Conservation (phyloP, 2,113 vertebrate genomes). For the Xenus cinereus region DNA sequence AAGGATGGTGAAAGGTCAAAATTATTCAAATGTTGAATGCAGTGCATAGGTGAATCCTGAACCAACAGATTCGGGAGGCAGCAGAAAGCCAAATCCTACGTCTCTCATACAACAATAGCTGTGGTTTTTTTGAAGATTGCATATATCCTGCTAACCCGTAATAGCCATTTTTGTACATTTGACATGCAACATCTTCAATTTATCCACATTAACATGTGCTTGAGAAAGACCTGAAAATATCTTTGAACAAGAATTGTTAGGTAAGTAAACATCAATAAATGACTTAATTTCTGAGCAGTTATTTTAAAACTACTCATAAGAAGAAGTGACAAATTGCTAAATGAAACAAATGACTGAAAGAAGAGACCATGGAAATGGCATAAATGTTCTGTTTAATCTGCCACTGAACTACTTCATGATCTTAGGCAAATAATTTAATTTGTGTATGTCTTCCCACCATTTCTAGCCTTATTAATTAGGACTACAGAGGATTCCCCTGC, state of each 20-base stretch:
- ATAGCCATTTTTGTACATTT: conserved; percentile 47
- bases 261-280: background rate
- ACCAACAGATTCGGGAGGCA: conserved; percentile 33
- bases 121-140: background rate
- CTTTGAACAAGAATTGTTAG: conserved; percentile 29
- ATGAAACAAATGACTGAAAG: background rate
- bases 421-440: background rate
- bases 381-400: background rate
- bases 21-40: conserved; percentile 50
- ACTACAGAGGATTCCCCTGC: background rate
- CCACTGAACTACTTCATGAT: background rate
- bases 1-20: conserved; percentile 57
- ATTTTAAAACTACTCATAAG: conserved; percentile 21
- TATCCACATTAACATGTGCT: conserved; percentile 37
- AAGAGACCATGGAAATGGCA: background rate
- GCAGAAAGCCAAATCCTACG: conserved; percentile 23
- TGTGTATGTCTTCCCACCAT: background rate
- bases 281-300: conserved; percentile 19
- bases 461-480: background rate
- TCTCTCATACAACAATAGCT: background rate
- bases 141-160: conserved; percentile 39
- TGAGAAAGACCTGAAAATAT: conserved; percentile 34
- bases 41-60: conserved; percentile 23
- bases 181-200: conserved; percentile 34
- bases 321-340: conserved; percentile 29